Evolutionary conservation across 2,113 vertebrate species (phyloP).

Genomic region (Cnemophilus loriae): DNA sequence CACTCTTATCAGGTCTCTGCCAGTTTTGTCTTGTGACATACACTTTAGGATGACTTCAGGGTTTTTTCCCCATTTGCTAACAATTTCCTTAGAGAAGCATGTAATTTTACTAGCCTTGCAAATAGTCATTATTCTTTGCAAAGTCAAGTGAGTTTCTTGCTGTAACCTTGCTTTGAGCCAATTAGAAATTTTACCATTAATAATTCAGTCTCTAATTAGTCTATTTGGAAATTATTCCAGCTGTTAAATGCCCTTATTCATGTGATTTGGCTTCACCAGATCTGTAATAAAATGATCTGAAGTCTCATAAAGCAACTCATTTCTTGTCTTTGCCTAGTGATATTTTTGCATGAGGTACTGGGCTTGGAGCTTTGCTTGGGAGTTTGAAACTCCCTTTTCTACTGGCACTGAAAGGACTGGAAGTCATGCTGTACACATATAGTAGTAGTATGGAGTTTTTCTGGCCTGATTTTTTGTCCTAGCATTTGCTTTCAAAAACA

Average conservation of each 20-base stretch:
- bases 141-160: conserved; percentile 27
- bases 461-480: background rate
- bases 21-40: conserved; percentile 4
- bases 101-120: conserved; percentile 28
- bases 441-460: background rate
- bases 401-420: background rate
- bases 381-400: background rate
- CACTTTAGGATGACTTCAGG: background rate
- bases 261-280: background rate
- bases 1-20: background rate
- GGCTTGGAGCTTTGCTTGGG: background rate
- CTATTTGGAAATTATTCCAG: conserved; percentile 46
- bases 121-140: conserved; percentile 37
- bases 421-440: background rate
- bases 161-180: conserved; percentile 35
- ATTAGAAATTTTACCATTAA: conserved; percentile 38
- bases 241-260: conserved; percentile 18
- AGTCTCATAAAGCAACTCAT: background rate
- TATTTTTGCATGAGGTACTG: background rate
- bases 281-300: background rate
- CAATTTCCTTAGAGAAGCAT: background rate
- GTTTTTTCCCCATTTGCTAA: background rate
- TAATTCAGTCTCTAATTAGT: conserved; percentile 40
- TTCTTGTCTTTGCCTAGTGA: background rate
- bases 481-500: background rate